Percentiles rank a stretch among this genome's conserved stretches.
Conservation (phyloP, 64 coral and sea anemone genomes). For the Stichodactyla helianthus region DNA sequence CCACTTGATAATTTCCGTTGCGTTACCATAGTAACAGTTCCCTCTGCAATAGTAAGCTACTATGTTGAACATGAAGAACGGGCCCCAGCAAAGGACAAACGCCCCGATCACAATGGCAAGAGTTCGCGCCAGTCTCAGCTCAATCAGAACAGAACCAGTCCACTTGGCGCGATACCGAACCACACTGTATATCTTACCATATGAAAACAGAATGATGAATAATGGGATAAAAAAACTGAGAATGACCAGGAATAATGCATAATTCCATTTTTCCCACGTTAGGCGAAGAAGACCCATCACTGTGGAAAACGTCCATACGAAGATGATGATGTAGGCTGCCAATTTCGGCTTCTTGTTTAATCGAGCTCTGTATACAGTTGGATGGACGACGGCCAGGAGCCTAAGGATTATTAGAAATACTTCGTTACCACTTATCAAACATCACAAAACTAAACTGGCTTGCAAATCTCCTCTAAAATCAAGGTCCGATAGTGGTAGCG, state of each 20-base stretch:
- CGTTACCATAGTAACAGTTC: background rate
- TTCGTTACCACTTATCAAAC: background rate
- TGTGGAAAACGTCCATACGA: slow-evolving; percentile 53
- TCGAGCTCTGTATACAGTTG: slow-evolving; percentile 66
- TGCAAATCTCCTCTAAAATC: too few species aligned
- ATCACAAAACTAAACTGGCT: too few species aligned
- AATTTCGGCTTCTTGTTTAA: slow-evolving; percentile 51
- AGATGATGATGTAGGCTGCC: slow-evolving; percentile 50
- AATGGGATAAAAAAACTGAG: slow-evolving; percentile 67
- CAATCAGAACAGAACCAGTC: slow-evolving; percentile 81
- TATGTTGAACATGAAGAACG: slow-evolving; percentile 61
- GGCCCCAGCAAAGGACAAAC: slow-evolving; percentile 91
- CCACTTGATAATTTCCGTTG: slow-evolving; percentile 59
- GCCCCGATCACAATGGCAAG: slow-evolving; percentile 81
- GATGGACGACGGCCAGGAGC: slow-evolving; percentile 72
- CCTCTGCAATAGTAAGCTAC: slow-evolving; percentile 41
- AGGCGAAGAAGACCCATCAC: slow-evolving; percentile 41
- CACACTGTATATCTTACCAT: slow-evolving; percentile 70
- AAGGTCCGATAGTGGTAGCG: too few species aligned
- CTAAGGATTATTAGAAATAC: background rate
- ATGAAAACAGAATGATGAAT: slow-evolving; percentile 58
- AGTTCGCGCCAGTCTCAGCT: slow-evolving; percentile 77
- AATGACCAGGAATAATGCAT: slow-evolving; percentile 51
- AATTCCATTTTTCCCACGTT: slow-evolving; percentile 13
- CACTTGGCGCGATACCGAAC: slow-evolving; percentile 69